Base-by-base conservation (phyloP, 1,140 invertebrate species). In the Drosophila burlai region DNA sequence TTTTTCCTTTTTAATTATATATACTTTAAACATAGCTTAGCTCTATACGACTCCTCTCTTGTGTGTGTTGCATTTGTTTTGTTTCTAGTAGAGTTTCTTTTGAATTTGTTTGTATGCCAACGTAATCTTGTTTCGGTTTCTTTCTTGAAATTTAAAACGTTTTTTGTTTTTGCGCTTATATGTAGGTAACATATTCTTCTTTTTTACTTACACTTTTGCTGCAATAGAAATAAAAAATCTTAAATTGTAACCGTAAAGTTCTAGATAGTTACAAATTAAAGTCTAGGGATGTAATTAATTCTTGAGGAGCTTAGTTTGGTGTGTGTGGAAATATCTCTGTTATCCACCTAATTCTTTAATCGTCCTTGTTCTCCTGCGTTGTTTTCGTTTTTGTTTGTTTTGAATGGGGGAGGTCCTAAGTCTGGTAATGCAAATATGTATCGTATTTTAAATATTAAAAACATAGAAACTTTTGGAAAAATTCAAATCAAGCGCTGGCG, bases 181-280 rank as follows among this genome's bases (percentile, higher is more conserved):
- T 87, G 85, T 84, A 90, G 81, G 81, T 87, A 87, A 90, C 85
- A 87, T 90, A 90, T 84, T 78, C 80, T 55, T 24, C 13, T 42
- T 72, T 64, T 80, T 89, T 82, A 90, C 85, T 89, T 89, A 90
- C 73, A 87, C 80, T 84, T 24, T 84, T 81, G 81, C 85, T 84
- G 84, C 84, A 75, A 84, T 87, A 89, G 84, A 87, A 89, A 89
- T 89, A 84, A 87, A 89, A 57, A 89, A 87, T 89, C 84, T 90
- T 89, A 90, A 84, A 67, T 84, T 89, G 84, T 87, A 89, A 89
- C 85, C 89, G 85, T 90, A 79, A 78, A 89, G 66, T 81, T 89
- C 85, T 89, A 89, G 78, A 84, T 89, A 89, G 84, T 89, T 89
- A 89, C 84, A 89, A 89, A 90, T 81, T 89, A 90, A 81, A 89